Base-by-base conservation (phyloP, 2,797 vertebrate species). In the Tauraco hartlaubi region DNA sequence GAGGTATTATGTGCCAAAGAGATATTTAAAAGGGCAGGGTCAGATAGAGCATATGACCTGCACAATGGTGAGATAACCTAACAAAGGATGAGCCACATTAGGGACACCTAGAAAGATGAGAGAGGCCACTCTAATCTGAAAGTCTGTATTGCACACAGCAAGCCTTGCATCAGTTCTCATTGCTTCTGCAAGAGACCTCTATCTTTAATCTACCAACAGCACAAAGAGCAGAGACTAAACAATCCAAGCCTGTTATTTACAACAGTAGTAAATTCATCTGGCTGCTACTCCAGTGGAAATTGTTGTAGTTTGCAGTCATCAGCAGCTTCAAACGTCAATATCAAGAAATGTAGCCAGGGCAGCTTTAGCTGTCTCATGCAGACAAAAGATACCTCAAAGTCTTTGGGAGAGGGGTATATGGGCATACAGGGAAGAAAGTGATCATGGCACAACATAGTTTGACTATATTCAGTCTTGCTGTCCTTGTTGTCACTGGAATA, bases 181-280 rank as follows among this genome's bases (percentile, higher is more conserved):
- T 84, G 51, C 88, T 81, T 74, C 77, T 69, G 55, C 39, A 73
- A 61, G 66, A 84, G 43, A 84, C 35, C 0, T 0, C 76, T 93
- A 66, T 92, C 77, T 95, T 73, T 84, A 61, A 86, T 88, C 90
- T 86, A 55, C 41, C 0, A 0, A 76, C 46, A 94, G 28, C 83
- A 95, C 35, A 66, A 92, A 92, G 77, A 82, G 22, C 35, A 28
- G 73, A 90, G 73, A 89, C 74, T 88, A 79, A 95, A 92, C 90
- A 92, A 94, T 73, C 48, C 55, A 72, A 88, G 39, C 15, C 43
- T 81, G 31, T 48, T 71, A 81, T 88, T 95, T 95, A 93, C 55
- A 86, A 69, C 43, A 37, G 76, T 52, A 73, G 35, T 94, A 96
- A 96, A 96, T 84, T 90, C 43, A 90, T 92, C 83, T 78, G 79